Conservation (phyloP, 2,113 vertebrate species). For the Merops nubicus region DNA sequence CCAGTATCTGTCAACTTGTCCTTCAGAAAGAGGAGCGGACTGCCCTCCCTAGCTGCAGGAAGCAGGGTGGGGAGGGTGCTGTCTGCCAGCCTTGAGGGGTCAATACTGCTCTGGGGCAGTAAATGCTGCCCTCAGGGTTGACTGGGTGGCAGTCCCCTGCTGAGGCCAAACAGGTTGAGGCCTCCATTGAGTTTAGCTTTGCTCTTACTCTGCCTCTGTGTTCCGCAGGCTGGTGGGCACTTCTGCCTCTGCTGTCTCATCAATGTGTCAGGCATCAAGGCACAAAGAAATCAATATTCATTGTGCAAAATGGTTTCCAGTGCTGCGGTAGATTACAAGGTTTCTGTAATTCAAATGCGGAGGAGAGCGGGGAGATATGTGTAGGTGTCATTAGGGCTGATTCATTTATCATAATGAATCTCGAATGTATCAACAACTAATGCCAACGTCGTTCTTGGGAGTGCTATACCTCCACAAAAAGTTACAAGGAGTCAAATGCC, state of each 20-base stretch:
- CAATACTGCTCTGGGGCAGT: not conserved
- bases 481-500: not conserved
- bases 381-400: not conserved
- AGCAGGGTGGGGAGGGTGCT: not conserved
- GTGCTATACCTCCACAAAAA: not conserved
- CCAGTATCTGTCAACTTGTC: rapidly evolving
- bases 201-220: not conserved
- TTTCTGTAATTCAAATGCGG: not conserved
- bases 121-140: not conserved
- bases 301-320: not conserved
- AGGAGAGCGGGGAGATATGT: not conserved
- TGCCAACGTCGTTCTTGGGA: not conserved
- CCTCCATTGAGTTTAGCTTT: not conserved
- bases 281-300: not conserved
- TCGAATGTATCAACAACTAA: not conserved
- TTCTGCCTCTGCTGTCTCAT: not conserved
- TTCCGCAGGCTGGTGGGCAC: not conserved
- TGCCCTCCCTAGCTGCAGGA: not conserved
- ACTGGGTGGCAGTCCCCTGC: no score
- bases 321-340: not conserved
- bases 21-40: not conserved
- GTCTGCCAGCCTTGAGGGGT: not conserved
- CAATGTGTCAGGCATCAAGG: not conserved
- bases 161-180: not conserved
- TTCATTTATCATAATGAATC: not conserved